phyloP scores from a whole-genome alignment of 2,888 invertebrate genomes.

The Acrobasis repandana region DNA sequence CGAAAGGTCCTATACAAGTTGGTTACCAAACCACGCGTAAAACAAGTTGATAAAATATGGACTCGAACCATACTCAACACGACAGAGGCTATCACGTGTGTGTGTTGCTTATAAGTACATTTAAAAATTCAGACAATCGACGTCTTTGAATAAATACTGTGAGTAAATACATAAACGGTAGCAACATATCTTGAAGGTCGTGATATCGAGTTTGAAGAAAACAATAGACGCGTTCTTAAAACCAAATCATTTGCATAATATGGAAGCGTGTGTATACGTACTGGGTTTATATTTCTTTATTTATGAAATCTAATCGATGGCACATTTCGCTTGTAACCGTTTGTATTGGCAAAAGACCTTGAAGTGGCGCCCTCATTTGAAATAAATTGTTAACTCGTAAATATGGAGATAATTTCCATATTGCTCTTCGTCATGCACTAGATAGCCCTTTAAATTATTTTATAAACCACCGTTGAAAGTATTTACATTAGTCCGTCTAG shows the following conservation, averaged over 20 bases:
- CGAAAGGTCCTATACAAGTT: conserved; percentile 7
- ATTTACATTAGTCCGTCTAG: too few species aligned
- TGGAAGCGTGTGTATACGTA: background rate
- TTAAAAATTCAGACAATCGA: background rate
- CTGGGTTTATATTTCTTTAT: background rate
- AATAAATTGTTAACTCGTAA: too few species aligned
- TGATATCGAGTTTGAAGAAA: background rate
- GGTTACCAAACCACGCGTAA: conserved; percentile 11
- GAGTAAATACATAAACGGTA: background rate
- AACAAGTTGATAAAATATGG: conserved; percentile 1
- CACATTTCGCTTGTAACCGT: background rate
- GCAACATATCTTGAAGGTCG: conserved; percentile 1
- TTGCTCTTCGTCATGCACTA: too few species aligned
- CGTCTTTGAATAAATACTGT: background rate
- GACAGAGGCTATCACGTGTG: background rate
- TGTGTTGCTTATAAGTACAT: background rate
- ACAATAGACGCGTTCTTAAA: background rate
- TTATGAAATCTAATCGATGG: background rate
- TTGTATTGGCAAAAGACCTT: too few species aligned
- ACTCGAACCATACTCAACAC: background rate
- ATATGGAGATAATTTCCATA: too few species aligned
- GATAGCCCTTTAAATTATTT: too few species aligned
- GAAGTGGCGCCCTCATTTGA: too few species aligned
- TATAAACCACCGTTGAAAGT: too few species aligned
- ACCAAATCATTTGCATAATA: background rate